phyloP scores from a whole-genome alignment of 1,140 invertebrate species.

The Leptonema lineaticorne region DNA sequence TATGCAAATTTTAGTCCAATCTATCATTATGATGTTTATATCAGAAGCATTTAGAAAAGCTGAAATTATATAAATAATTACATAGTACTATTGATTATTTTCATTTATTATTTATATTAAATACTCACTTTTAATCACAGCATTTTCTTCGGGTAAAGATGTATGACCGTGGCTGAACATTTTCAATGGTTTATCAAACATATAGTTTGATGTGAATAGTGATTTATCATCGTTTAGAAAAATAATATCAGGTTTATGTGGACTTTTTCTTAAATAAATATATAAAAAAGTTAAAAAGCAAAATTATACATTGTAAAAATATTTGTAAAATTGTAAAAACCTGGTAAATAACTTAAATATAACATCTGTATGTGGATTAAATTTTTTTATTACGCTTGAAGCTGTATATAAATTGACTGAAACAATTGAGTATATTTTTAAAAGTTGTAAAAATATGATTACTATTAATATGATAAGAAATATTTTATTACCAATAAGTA shows the following conservation, averaged over 20 bases:
- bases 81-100: too few relatives aligned
- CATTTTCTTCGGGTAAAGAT: too few relatives aligned
- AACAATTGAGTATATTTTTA: too few relatives aligned
- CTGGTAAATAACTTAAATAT: slow-evolving; percentile 30
- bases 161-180: slow-evolving; percentile 25
- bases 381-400: too few relatives aligned
- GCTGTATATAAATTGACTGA: too few relatives aligned
- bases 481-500: too few relatives aligned
- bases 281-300: neutral
- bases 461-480: too few relatives aligned
- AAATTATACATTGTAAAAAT: neutral
- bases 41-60: slow-evolving; percentile 47
- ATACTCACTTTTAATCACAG: too few relatives aligned
- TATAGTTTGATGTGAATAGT: slow-evolving; percentile 12
- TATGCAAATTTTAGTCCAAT: slow-evolving; percentile 31
- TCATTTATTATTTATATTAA: too few relatives aligned
- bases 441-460: too few relatives aligned
- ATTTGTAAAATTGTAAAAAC: neutral
- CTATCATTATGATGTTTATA: slow-evolving; percentile 40
- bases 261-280: neutral
- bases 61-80: slow-evolving; percentile 29
- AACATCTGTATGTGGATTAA: slow-evolving; percentile 25
- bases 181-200: slow-evolving; percentile 28
- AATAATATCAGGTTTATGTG: too few relatives aligned
- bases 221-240: too few relatives aligned